Conservation (phyloP, 1,140 invertebrate species). For the Euschistus heros region DNA sequence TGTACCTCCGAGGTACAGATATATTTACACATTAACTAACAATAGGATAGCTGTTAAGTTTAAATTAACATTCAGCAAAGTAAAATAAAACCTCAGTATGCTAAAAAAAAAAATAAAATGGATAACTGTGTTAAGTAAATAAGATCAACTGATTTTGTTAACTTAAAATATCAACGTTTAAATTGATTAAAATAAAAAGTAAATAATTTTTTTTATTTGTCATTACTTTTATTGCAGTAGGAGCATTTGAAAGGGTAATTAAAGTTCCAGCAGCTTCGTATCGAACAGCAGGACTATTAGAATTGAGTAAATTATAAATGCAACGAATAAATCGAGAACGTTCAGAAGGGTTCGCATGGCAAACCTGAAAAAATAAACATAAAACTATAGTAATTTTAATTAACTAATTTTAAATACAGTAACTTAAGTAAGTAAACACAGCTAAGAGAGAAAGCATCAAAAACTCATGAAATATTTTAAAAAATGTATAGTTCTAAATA, state of each 20-base stretch:
- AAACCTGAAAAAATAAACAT: slow-evolving; percentile 52
- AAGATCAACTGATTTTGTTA: no score
- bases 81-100: no score
- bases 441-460: background rate
- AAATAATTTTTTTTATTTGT: background rate
- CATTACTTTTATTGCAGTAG: slow-evolving; percentile 86
- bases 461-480: background rate
- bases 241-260: slow-evolving; percentile 94
- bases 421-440: background rate
- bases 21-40: no score
- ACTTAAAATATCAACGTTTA: no score
- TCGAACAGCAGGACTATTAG: slow-evolving; percentile 87
- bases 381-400: no score
- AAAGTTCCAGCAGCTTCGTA: slow-evolving; percentile 99
- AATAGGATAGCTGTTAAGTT: no score
- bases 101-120: no score
- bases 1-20: no score
- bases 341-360: slow-evolving; percentile 93
- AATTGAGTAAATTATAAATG: slow-evolving; percentile 96
- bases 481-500: background rate
- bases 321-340: slow-evolving; percentile 93
- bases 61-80: no score
- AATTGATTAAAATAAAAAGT: background rate
- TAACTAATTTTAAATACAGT: background rate
- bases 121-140: no score